Evolutionary conservation across 2,888 invertebrate genomes (phyloP).

Genomic region (Barypeithes pellucidus): DNA sequence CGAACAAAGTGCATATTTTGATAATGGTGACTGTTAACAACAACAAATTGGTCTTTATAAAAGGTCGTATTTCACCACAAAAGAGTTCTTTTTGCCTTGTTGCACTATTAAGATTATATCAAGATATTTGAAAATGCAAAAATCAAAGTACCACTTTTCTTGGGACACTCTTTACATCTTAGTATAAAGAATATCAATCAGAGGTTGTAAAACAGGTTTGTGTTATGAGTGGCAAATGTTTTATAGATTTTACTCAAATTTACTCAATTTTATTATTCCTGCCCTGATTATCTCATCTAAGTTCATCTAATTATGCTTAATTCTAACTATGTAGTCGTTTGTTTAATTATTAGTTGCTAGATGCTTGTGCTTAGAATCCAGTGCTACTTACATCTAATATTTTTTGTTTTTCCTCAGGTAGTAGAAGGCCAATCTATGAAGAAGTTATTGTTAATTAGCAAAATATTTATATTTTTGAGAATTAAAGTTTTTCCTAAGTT

Average conservation of each 20-base stretch:
- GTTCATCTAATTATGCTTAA: background rate
- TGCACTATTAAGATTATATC: too few relatives aligned
- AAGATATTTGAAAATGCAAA: too few relatives aligned
- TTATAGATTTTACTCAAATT: too few relatives aligned
- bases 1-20: too few relatives aligned
- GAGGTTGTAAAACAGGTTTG: too few relatives aligned
- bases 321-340: background rate
- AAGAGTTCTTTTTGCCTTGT: too few relatives aligned
- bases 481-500: background rate
- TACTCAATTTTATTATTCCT: background rate
- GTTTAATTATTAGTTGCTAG: background rate
- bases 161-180: background rate
- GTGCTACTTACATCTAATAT: slow-evolving; percentile 3
- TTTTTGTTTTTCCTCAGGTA: slow-evolving; percentile 35
- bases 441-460: slow-evolving; percentile 15
- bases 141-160: too few relatives aligned
- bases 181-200: background rate
- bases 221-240: background rate
- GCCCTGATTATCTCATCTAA: background rate
- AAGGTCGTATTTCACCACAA: too few relatives aligned
- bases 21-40: too few relatives aligned
- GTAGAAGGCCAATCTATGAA: slow-evolving; percentile 30
- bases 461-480: slow-evolving; percentile 13
- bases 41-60: too few relatives aligned
- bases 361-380: background rate